Conservation (phyloP, 2,888 invertebrate genomes). For the Villa cingulata region DNA sequence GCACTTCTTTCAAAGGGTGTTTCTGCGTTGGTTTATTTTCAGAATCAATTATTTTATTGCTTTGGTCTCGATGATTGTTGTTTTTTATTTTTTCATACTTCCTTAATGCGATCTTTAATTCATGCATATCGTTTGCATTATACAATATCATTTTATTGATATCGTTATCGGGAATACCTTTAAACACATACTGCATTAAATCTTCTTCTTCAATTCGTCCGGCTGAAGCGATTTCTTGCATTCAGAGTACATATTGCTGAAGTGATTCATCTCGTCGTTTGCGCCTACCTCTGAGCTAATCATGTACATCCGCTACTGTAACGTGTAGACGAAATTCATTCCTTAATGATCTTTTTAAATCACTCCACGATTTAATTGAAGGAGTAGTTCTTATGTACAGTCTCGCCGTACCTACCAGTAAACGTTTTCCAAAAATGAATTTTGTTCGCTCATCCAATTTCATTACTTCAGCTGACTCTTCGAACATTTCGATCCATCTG, state of each 20-base stretch:
- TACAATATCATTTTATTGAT: too few relatives aligned
- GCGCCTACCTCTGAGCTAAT: not conserved
- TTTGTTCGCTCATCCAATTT: not conserved
- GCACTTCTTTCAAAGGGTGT: too few relatives aligned
- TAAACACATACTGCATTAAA: too few relatives aligned
- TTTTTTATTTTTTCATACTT: too few relatives aligned
- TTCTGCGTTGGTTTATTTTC: too few relatives aligned
- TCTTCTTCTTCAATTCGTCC: too few relatives aligned
- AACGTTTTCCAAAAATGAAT: not conserved
- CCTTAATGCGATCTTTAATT: too few relatives aligned
- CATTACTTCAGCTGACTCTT: slow-evolving; percentile 1
- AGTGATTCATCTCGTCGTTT: not conserved
- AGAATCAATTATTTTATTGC: too few relatives aligned
- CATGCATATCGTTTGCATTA: too few relatives aligned
- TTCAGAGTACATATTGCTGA: not conserved
- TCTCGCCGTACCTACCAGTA: not conserved
- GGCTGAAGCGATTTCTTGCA: not conserved
- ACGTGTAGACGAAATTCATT: not conserved
- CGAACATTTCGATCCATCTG: not conserved
- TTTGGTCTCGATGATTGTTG: too few relatives aligned
- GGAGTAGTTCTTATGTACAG: not conserved
- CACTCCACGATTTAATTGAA: not conserved
- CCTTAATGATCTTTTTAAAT: not conserved
- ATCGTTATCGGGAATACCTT: not conserved
- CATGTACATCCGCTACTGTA: not conserved